These are phyloP conservation scores for Cebus imitator DNA, from an alignment of 2,113 vertebrate species.

Conservation along the genomic window DNA sequence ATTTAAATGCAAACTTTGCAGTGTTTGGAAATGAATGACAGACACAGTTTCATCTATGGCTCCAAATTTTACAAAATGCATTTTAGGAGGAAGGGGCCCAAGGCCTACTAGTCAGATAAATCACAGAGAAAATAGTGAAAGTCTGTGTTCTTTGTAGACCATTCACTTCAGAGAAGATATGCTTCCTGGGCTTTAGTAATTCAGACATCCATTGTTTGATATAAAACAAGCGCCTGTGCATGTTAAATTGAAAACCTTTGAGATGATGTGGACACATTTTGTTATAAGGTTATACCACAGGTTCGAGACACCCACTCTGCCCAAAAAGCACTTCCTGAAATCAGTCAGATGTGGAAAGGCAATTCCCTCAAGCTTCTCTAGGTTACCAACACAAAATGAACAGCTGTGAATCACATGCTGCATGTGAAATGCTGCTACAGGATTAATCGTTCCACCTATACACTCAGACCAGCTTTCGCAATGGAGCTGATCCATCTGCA, in stretches of 20 bases:
- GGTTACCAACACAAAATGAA: background rate
- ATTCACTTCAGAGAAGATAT: background rate
- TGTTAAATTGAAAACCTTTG: conserved; percentile 51
- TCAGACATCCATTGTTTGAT: background rate
- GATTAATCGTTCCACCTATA: background rate
- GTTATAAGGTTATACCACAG: background rate
- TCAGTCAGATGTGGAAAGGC: background rate
- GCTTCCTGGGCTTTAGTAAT: background rate
- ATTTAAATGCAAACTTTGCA: background rate
- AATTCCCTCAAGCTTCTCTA: background rate
- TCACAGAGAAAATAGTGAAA: background rate
- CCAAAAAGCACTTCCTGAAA: background rate
- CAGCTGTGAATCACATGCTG: background rate
- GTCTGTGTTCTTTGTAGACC: background rate
- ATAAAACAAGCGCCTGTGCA: conserved; percentile 8
- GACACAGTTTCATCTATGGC: background rate
- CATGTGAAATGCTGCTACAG: background rate
- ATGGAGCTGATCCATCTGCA: background rate
- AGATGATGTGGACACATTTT: conserved; percentile 3
- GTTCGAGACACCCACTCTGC: background rate
- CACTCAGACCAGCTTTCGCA: background rate
- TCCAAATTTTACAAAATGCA: background rate
- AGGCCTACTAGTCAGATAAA: background rate
- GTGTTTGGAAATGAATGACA: background rate
- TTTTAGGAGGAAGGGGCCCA: background rate